These are phyloP conservation scores for Oreonectes daqikongensis DNA, from an alignment of 2,797 vertebrate genomes.

Conservation along the genomic window DNA sequence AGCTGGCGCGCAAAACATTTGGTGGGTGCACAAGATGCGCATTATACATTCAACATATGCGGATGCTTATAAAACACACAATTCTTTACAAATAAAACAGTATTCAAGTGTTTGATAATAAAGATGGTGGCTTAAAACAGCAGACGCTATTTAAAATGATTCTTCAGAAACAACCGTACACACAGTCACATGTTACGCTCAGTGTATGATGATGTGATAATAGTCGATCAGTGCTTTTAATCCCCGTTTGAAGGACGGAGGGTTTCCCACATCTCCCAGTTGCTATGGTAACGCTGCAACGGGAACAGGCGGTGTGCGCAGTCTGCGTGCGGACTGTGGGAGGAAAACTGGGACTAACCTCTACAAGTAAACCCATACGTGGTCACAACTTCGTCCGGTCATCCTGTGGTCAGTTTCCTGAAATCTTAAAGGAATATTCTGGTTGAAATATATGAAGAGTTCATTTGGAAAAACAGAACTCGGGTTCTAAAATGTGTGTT, in stretches of 20 bases:
- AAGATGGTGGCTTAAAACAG: too few relatives aligned
- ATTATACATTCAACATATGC: neutral
- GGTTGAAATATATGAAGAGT: too few relatives aligned
- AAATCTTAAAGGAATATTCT: too few relatives aligned
- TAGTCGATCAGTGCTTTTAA: neutral
- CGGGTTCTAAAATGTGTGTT: too few relatives aligned
- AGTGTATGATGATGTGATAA: neutral
- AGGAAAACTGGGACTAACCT: conserved; percentile 7
- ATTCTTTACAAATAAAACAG: too few relatives aligned
- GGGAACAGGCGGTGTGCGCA: conserved; percentile 75
- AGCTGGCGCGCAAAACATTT: neutral
- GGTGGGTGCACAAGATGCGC: neutral
- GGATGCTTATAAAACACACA: neutral
- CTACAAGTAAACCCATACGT: neutral
- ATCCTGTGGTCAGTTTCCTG: too few relatives aligned
- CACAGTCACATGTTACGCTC: too few relatives aligned
- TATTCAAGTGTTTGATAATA: too few relatives aligned
- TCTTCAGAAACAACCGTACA: neutral
- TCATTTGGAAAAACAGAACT: too few relatives aligned
- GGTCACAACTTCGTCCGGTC: too few relatives aligned
- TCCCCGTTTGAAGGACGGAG: conserved; percentile 76
- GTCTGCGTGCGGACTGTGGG: conserved; percentile 55
- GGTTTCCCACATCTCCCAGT: conserved; percentile 85
- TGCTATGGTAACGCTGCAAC: conserved; percentile 83
- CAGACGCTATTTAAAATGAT: too few relatives aligned